phyloP scores from a whole-genome alignment of 2,113 vertebrate genomes.

The Oreotrochilus melanogaster region DNA sequence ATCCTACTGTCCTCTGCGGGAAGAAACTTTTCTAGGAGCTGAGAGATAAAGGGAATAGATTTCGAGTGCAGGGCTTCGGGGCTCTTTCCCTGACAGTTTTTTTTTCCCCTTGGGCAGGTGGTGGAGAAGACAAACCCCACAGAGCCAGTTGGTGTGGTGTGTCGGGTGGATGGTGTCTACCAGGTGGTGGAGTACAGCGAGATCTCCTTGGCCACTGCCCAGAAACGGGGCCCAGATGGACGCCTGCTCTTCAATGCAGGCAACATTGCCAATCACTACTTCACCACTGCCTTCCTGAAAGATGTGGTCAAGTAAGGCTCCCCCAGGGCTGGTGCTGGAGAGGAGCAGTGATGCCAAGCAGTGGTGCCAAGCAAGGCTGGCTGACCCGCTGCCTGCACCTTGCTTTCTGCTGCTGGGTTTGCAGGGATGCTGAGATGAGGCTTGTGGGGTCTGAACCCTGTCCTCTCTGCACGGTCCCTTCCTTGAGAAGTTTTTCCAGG shows the following conservation, averaged over 20 bases:
- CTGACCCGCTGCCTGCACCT: neutral
- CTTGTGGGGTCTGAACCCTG: neutral
- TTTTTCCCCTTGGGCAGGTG: conserved; percentile 79
- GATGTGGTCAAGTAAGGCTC: conserved; percentile 88
- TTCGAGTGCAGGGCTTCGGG: neutral
- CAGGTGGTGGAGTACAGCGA: conserved; percentile 99
- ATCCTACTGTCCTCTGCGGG: neutral
- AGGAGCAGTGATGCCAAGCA: fast-evolving
- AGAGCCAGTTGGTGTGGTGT: conserved; percentile 95
- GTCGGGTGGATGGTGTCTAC: conserved; percentile 89
- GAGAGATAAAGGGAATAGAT: neutral
- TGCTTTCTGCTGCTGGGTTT: neutral
- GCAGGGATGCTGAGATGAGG: neutral
- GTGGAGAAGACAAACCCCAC: conserved; percentile 97
- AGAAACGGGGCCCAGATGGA: conserved; percentile 86
- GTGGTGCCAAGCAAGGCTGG: fast-evolving
- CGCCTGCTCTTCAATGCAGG: conserved; percentile 91
- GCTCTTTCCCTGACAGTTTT: neutral
- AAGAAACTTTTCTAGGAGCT: fast-evolving
- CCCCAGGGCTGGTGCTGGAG: neutral
- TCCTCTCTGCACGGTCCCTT: neutral
- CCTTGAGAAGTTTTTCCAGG: neutral
- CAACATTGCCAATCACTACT: conserved; percentile 96
- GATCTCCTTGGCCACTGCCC: conserved; percentile 90
- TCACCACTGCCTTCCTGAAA: conserved; percentile 89